Conservation (phyloP, 2,797 vertebrate genomes). For the Serranus cabrilla region DNA sequence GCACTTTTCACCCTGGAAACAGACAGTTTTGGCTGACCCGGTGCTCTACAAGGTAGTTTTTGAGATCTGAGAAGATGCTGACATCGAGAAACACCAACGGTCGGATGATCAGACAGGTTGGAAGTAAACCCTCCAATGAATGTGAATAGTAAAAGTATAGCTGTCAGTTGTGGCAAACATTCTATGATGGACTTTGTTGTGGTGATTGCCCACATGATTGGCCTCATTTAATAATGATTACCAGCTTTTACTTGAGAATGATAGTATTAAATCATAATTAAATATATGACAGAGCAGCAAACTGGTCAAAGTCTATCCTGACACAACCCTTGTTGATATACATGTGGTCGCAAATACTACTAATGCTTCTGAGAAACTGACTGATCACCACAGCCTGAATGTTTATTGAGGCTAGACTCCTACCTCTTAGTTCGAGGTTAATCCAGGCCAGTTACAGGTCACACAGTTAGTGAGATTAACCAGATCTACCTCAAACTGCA, state of each 20-base stretch:
- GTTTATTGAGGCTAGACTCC: neutral
- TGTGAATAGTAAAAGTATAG: neutral
- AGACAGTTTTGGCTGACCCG: neutral
- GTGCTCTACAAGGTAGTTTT: neutral
- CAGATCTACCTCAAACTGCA: slow-evolving; percentile 24
- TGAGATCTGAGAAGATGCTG: neutral
- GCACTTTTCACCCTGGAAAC: neutral
- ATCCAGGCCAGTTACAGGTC: slow-evolving; percentile 26
- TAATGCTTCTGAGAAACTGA: neutral
- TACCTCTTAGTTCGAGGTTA: neutral
- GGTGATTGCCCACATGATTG: no score
- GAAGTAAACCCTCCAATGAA: neutral
- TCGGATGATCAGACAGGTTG: neutral
- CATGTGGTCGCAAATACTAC: no score
- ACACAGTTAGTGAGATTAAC: slow-evolving; percentile 32
- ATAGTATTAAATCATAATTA: no score
- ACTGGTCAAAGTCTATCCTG: no score
- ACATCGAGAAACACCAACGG: neutral
- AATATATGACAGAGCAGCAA: neutral
- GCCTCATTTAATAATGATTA: no score
- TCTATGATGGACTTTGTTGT: no score
- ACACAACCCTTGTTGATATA: no score
- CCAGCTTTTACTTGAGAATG: no score
- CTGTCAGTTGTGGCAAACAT: neutral
- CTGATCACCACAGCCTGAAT: neutral